These are phyloP conservation scores for Myotis lucifugus DNA, from an alignment of 2,113 vertebrate genomes.

Conservation along the genomic window DNA sequence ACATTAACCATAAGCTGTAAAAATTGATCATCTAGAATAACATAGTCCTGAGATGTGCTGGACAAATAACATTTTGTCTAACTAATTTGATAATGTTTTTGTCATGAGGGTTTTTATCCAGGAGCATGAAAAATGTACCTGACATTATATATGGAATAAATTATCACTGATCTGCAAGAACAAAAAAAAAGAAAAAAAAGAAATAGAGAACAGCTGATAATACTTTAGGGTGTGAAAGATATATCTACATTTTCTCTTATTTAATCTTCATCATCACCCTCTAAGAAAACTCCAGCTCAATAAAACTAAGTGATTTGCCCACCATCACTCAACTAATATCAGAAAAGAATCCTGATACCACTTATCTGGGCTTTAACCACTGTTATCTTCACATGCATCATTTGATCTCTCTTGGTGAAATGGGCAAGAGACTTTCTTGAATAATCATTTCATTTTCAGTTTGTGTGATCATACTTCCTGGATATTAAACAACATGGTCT, in stretches of 20 bases:
- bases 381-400: not conserved
- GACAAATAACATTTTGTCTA: not conserved
- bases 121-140: not conserved
- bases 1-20: not conserved
- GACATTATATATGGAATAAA: not conserved
- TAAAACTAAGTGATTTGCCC: not conserved
- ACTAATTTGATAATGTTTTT: not conserved
- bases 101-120: not conserved
- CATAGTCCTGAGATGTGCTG: not conserved
- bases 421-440: not conserved
- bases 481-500: not conserved
- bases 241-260: not conserved
- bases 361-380: not conserved
- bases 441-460: not conserved
- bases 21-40: not conserved
- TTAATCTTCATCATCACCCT: not conserved
- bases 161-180: not conserved
- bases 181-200: not conserved
- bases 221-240: not conserved
- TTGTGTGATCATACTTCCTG: not conserved
- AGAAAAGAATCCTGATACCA: not conserved
- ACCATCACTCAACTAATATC: not conserved
- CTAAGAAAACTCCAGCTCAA: not conserved
- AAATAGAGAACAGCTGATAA: not conserved
- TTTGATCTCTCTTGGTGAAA: not conserved